Base-by-base conservation (phyloP, 2,888 invertebrate species). In the Drosophila atroscutellata region DNA sequence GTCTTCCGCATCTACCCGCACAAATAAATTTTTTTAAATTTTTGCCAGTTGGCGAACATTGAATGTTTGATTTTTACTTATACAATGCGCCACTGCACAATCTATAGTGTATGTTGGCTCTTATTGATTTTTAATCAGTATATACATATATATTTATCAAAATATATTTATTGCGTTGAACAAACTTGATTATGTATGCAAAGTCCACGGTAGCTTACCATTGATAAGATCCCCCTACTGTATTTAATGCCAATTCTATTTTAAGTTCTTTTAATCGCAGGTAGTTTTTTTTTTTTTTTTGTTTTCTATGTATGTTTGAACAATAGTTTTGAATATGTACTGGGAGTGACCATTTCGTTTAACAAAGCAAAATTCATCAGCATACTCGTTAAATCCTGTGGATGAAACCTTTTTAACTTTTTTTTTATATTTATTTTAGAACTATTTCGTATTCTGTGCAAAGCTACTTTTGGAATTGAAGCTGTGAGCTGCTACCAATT, bases 171-270 rank as follows among this genome's bases (percentile, higher is more conserved):
- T 76, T 13, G 11, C 20, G 20, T 45, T 57, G 15, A 32, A 56
- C 39, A 28, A 34, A 37, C 45, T n/a, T 18, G 5, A 28, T 20
- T 69, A 55, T 65, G 47, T 30, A 11, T 55, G 54, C 54, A 75
- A 69, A 61, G 64, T 80, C 70, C 61, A 79, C 4, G 58, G 55
- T 49, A 76, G 9, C 49, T 49, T 32, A 26, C 26, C 28, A 26
- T 59, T 55, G 80, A 79, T 77, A 58, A 76, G 63, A 20, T 32
- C n/a, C n/a, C 15, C 13, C 24, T 7, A 9, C 18, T 3, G 9
- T 9, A 26, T 37, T 51, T 2, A 7, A 9, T 4, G 13, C 13
- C 18, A 28, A 37, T 39, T 65, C 32, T 52, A 75, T 69, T 62
- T 62, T 1, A 24, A 55, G 54, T 37, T 47, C 2, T 7, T 9